These are phyloP conservation scores for Eudyptes chrysolophus DNA, from an alignment of 2,113 vertebrate genomes.

Conservation along the genomic window DNA sequence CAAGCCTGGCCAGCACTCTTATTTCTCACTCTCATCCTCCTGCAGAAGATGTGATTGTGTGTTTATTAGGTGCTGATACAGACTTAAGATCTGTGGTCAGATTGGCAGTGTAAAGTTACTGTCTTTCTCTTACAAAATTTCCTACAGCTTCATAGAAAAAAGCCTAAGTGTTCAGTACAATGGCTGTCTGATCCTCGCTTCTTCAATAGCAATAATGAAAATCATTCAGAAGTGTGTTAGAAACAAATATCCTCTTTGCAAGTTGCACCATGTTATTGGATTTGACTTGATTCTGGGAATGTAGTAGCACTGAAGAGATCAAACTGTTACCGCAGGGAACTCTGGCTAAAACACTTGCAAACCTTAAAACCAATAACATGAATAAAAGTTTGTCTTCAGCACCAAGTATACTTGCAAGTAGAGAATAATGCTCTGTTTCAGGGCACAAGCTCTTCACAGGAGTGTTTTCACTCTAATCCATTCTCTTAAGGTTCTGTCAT, in stretches of 20 bases:
- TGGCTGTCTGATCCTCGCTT: neutral
- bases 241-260: neutral
- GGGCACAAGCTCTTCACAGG: neutral
- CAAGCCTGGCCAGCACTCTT: neutral
- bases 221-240: neutral
- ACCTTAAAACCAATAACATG: neutral
- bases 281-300: neutral
- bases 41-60: neutral
- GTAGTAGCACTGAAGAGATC: neutral
- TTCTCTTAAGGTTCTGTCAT: neutral
- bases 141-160: neutral
- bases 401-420: neutral
- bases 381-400: neutral
- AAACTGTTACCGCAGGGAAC: neutral
- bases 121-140: neutral
- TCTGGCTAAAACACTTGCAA: neutral
- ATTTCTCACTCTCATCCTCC: neutral
- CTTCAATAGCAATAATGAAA: neutral
- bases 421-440: neutral
- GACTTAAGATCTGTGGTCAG: neutral
- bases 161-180: neutral
- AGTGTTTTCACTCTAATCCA: neutral
- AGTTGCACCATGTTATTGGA: neutral
- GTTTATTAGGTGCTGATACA: neutral
- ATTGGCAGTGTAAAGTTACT: neutral